Conservation (phyloP, 2,113 vertebrate genomes). For the Haemorhous mexicanus region DNA sequence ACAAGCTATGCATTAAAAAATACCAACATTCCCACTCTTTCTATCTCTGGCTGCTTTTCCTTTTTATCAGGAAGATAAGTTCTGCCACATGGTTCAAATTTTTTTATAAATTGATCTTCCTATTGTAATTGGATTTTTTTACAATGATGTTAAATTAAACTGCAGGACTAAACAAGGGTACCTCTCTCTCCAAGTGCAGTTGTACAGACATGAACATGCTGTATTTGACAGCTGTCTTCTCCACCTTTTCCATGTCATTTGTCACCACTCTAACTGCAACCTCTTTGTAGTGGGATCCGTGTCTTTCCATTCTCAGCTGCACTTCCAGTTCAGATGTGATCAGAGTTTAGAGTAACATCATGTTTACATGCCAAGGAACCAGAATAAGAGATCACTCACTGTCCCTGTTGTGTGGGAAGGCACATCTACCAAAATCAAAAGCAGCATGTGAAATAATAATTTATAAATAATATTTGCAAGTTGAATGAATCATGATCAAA, state of each 20-base stretch:
- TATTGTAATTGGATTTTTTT: neutral
- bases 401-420: neutral
- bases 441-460: neutral
- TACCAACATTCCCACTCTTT: neutral
- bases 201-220: neutral
- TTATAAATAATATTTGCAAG: slow-evolving; percentile 1
- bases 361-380: neutral
- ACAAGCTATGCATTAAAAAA: neutral
- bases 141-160: neutral
- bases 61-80: slow-evolving; percentile 11
- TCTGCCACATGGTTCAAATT: slow-evolving; percentile 37
- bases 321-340: neutral
- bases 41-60: neutral
- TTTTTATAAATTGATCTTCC: slow-evolving; percentile 3
- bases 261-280: neutral
- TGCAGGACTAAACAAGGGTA: neutral
- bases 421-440: neutral
- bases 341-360: neutral
- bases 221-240: neutral
- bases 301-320: neutral
- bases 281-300: neutral
- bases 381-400: neutral
- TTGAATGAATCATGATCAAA: slow-evolving; percentile 29
- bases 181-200: neutral
- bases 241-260: neutral